phyloP scores from a whole-genome alignment of 2,888 invertebrate genomes.

The Caenorhabditis sinica region DNA sequence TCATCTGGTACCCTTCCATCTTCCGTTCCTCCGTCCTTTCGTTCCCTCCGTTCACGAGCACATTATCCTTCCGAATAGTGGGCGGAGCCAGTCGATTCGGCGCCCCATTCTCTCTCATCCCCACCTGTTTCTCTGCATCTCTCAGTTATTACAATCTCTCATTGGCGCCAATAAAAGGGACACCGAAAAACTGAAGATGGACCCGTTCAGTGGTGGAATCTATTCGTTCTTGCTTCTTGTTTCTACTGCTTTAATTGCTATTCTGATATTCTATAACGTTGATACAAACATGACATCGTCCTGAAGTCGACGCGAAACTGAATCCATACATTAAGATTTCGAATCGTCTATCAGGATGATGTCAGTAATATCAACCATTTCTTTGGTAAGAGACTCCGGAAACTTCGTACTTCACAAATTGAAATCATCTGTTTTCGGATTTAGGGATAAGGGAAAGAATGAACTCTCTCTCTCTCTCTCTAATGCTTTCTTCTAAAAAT shows the following conservation, averaged over 20 bases:
- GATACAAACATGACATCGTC: slow-evolving; percentile 44
- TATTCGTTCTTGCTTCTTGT: neutral
- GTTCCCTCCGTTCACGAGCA: slow-evolving; percentile 41
- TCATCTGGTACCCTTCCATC: slow-evolving; percentile 17
- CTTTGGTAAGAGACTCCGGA: slow-evolving; percentile 11
- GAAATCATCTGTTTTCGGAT: no score
- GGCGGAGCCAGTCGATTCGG: slow-evolving; percentile 53
- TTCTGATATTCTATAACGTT: slow-evolving; percentile 3
- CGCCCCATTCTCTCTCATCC: slow-evolving; percentile 40
- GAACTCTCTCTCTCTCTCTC: no score
- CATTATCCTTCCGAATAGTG: slow-evolving; percentile 61
- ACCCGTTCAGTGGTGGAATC: slow-evolving; percentile 15
- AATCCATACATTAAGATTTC: neutral
- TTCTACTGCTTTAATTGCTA: slow-evolving; percentile 10
- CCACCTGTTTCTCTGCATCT: slow-evolving; percentile 36
- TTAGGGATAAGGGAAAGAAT: no score
- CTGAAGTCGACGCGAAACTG: slow-evolving; percentile 54
- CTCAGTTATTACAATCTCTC: slow-evolving; percentile 39
- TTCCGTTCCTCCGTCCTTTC: slow-evolving; percentile 32
- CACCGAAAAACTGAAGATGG: slow-evolving; percentile 28
- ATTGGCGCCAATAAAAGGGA: slow-evolving; percentile 47
- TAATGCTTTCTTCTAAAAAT: no score
- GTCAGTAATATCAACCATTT: slow-evolving; percentile 3
- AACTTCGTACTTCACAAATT: no score
- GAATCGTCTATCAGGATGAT: slow-evolving; percentile 45